A percentile compares a stretch with the other conserved stretches of the same genome.
Evolutionary conservation across 2,888 invertebrate species (phyloP).

Genomic region (Ormyrus thymus): DNA sequence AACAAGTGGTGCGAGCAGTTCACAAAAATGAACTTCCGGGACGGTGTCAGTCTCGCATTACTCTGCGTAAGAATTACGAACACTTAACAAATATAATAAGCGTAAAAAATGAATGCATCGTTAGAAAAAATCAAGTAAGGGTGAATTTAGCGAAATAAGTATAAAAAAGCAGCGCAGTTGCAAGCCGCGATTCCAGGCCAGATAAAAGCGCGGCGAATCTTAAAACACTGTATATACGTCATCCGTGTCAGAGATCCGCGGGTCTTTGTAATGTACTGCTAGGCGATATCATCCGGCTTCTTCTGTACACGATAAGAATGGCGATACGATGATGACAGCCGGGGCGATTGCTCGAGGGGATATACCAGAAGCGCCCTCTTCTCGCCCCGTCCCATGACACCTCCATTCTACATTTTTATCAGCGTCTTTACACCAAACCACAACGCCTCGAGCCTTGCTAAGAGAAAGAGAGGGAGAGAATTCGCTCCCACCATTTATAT

Average conservation of each 20-base stretch:
- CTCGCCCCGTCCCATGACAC: conserved; percentile 32
- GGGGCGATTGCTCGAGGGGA: conserved; percentile 46
- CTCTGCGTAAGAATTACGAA: too few species aligned
- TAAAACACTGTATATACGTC: neutral
- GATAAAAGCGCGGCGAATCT: too few species aligned
- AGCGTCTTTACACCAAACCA: conserved; percentile 40
- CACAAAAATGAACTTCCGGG: too few species aligned
- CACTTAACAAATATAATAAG: too few species aligned
- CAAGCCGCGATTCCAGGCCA: too few species aligned
- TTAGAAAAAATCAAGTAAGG: too few species aligned
- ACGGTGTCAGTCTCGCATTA: too few species aligned
- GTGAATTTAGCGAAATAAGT: too few species aligned
- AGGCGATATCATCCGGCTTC: conserved; percentile 44
- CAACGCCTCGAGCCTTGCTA: conserved; percentile 30
- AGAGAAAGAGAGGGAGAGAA: conserved; percentile 3
- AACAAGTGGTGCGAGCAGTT: too few species aligned
- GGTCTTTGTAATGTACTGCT: conserved; percentile 25
- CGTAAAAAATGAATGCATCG: too few species aligned
- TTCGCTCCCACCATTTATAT: conserved; percentile 43
- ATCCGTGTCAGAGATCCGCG: conserved; percentile 16
- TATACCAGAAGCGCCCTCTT: neutral
- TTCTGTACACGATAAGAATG: conserved; percentile 39
- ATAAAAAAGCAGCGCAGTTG: too few species aligned
- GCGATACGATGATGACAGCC: conserved; percentile 51
- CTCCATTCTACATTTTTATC: conserved; percentile 52